Evolutionary conservation across 2,797 vertebrate species (phyloP).

Genomic region (Selene dorsalis): DNA sequence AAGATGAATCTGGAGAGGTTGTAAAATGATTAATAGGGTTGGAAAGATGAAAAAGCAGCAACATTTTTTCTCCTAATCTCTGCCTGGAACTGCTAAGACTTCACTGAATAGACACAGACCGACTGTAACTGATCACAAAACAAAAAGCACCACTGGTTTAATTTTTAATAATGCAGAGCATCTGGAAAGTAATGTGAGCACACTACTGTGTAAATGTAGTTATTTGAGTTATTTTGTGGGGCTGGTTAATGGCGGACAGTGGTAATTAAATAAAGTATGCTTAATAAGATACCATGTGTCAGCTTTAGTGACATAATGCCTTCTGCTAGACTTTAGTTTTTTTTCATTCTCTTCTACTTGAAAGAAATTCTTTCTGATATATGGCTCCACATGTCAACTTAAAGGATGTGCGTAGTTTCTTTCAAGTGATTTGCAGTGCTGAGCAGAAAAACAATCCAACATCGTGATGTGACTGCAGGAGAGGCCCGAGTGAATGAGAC

Average conservation of each 20-base stretch:
- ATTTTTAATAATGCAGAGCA: background rate
- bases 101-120: background rate
- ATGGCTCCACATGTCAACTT: background rate
- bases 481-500: conserved; percentile 5
- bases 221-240: no score
- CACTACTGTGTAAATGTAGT: no score
- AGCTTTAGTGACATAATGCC: background rate
- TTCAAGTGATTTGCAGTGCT: background rate
- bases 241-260: no score
- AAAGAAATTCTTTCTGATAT: background rate
- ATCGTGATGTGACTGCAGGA: background rate
- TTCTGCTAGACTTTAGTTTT: background rate
- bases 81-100: background rate
- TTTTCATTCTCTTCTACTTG: background rate
- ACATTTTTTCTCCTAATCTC: background rate
- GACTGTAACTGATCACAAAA: background rate
- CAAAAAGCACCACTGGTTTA: background rate
- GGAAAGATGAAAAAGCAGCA: background rate
- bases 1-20: background rate
- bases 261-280: background rate
- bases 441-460: background rate
- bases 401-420: background rate
- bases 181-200: background rate
- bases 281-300: background rate
- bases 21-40: background rate